A percentile compares a stretch with the other conserved stretches of the same genome.
phyloP scores from a whole-genome alignment of 2,888 invertebrate species.

The Ophioninae sp. region DNA sequence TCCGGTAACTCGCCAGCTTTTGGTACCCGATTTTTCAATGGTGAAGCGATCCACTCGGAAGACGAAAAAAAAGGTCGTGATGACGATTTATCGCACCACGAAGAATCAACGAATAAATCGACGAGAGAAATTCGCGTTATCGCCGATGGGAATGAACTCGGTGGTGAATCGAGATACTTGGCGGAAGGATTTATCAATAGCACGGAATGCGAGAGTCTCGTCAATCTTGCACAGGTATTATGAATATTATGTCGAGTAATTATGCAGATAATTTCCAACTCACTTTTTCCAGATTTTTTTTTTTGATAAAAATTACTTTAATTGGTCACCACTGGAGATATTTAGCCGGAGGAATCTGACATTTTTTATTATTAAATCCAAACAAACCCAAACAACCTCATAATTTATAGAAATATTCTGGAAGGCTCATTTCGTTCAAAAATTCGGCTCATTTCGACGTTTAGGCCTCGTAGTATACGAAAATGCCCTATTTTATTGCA shows the following conservation, averaged over 20 bases:
- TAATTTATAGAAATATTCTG: too few relatives aligned
- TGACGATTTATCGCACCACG: constrained; percentile 30
- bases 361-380: too few relatives aligned
- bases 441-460: too few relatives aligned
- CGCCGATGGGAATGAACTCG: constrained; percentile 74
- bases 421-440: too few relatives aligned
- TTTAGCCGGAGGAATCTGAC: too few relatives aligned
- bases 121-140: constrained; percentile 46
- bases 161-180: constrained; percentile 78
- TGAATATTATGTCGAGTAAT: constrained; percentile 3
- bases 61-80: constrained; percentile 6
- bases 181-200: constrained; percentile 79
- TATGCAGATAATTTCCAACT: too few relatives aligned
- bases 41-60: constrained; percentile 14
- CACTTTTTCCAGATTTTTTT: too few relatives aligned
- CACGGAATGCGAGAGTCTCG: constrained; percentile 78
- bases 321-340: too few relatives aligned
- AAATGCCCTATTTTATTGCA: too few relatives aligned
- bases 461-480: too few relatives aligned
- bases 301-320: too few relatives aligned
- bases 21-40: constrained; percentile 27
- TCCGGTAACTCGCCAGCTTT: constrained; percentile 57
- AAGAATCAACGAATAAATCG: not conserved
- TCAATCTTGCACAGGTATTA: constrained; percentile 76
- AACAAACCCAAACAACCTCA: too few relatives aligned